Base-by-base conservation (phyloP, 2,888 invertebrate species). In the Notocelia uddmanniana region DNA sequence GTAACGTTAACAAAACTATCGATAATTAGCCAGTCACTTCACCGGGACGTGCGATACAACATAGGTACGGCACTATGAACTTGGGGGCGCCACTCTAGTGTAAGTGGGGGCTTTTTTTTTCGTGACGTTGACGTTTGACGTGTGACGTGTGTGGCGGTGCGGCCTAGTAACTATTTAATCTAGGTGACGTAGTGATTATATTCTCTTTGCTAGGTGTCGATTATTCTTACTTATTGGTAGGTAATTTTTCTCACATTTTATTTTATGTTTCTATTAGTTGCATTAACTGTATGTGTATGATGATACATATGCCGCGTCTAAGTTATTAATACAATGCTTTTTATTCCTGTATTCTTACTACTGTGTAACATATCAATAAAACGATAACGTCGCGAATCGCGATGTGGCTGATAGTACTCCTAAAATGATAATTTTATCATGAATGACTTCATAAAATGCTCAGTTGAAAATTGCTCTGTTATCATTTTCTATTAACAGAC, bases 331-430 rank as follows among this genome's bases (percentile, higher is more conserved):
- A 34, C 15, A 41, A 3, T 5, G 6, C 5, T n/a, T 45, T 45
- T 41, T n/a, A n/a, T 45, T 1, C n/a, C n/a, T 13, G n/a, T n/a
- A 8, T 8, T n/a, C 45, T 45, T 45, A n/a, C n/a, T 45, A n/a
- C n/a, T 45, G 45, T 45, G 13, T 37, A 37, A 37, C 45, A n/a
- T n/a, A 45, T n/a, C 15, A 45, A 23, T 41, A 2, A 34, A 10
- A 23, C 8, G 18, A 18, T 23, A 18, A 37, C 15, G 18, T 55
- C 2, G 34, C 50, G 50, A 64, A 15, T 55, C 2, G 34, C 50
- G 50, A 64, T 63, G 69, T 63, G 63, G 69, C 63, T 37, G 69
- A 58, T 41, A 50, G 57, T 57, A 69, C 37, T 34, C 37, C 3
- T 34, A 54, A 9, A 48, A 23, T 48, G 11, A 6, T 19, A 50